phyloP scores from a whole-genome alignment of 2,113 vertebrate genomes.

The Hirundichthys speculiger region DNA sequence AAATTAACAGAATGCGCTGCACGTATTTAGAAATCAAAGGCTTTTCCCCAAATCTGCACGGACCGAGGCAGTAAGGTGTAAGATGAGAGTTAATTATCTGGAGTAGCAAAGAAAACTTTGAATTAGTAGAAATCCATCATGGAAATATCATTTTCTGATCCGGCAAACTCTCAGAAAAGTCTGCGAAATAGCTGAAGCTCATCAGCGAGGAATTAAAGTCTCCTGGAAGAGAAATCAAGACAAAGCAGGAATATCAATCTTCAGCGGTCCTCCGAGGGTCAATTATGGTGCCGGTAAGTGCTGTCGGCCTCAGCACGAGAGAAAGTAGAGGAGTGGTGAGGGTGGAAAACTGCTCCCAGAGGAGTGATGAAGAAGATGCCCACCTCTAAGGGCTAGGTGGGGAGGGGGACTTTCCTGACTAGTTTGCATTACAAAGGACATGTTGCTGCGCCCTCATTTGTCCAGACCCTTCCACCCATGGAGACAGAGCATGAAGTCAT shows the following conservation, averaged over 20 bases:
- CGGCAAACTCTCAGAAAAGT: background rate
- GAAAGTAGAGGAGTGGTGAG: constrained; percentile 28
- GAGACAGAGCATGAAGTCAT: constrained; percentile 22
- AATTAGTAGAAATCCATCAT: background rate
- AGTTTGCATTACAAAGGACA: constrained; percentile 20
- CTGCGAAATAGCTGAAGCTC: constrained; percentile 9
- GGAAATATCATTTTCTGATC: background rate
- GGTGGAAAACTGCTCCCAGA: constrained; percentile 44
- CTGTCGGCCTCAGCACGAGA: constrained; percentile 36
- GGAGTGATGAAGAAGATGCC: constrained; percentile 42
- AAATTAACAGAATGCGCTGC: too few species aligned
- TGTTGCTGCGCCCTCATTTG: background rate
- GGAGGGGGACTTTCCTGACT: constrained; percentile 23
- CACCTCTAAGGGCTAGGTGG: constrained; percentile 39
- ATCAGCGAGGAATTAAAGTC: constrained; percentile 38
- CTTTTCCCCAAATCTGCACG: background rate
- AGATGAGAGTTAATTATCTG: background rate
- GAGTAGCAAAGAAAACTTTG: constrained; percentile 9
- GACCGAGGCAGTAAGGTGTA: background rate
- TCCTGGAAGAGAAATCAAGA: constrained; percentile 30
- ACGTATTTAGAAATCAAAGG: too few species aligned
- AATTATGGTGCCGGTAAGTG: constrained; percentile 63
- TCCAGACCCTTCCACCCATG: background rate
- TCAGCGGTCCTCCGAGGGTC: constrained; percentile 58
- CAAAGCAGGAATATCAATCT: constrained; percentile 33